Conservation (phyloP, 2,113 vertebrate genomes). For the Corythaeola cristata region DNA sequence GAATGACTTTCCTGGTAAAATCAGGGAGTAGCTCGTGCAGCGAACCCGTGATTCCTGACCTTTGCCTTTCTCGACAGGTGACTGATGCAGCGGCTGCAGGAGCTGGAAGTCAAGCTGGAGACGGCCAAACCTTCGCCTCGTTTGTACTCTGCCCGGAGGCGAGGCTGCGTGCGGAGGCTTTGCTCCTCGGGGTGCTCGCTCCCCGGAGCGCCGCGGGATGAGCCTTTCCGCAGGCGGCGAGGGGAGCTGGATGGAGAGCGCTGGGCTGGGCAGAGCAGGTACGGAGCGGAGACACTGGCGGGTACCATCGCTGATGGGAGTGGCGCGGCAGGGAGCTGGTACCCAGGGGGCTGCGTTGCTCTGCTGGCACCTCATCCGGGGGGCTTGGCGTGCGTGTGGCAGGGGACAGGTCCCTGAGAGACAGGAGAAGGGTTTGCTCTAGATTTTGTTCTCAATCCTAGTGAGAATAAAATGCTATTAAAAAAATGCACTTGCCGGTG, state of each 20-base stretch:
- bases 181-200: neutral
- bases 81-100: neutral
- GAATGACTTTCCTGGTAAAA: neutral
- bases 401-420: too few species aligned
- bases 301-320: fast-evolving
- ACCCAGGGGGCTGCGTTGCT: fast-evolving
- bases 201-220: fast-evolving
- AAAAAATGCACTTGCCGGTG: neutral
- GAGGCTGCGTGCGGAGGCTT: too few species aligned
- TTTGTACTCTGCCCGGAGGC: neutral
- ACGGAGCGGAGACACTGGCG: fast-evolving
- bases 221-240: neutral
- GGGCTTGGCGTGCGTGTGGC: too few species aligned
- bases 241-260: fast-evolving
- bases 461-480: neutral
- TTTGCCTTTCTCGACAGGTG: neutral
- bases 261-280: too few species aligned
- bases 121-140: fast-evolving
- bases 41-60: neutral
- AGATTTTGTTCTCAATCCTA: neutral
- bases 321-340: neutral
- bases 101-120: neutral
- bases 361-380: neutral
- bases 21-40: neutral
- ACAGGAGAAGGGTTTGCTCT: neutral